phyloP scores from a whole-genome alignment of 2,888 invertebrate species.

The Cephus runcator region DNA sequence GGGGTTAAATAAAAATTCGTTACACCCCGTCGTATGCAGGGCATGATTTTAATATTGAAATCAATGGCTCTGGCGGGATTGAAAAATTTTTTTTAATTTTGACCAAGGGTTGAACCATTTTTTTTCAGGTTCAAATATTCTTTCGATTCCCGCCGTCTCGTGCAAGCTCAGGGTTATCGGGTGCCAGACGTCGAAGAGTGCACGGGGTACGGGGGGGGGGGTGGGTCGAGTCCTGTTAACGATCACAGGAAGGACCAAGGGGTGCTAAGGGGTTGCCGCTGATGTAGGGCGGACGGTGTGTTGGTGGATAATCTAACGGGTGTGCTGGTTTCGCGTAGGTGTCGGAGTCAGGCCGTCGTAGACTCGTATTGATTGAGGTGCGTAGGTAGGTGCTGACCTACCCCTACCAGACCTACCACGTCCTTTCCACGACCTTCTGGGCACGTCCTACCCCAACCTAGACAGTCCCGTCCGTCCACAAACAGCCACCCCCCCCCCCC shows the following conservation, averaged over 20 bases:
- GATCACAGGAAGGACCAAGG: too few species aligned
- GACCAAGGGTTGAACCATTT: too few species aligned
- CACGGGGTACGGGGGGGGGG: neutral
- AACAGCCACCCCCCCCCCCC: constrained; percentile 25
- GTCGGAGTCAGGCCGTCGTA: neutral
- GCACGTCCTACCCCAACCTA: constrained; percentile 58
- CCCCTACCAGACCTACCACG: constrained; percentile 44
- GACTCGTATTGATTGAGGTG: constrained; percentile 26
- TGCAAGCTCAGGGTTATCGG: neutral
- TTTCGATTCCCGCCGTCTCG: neutral
- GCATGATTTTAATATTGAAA: neutral
- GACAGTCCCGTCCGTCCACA: constrained; percentile 44
- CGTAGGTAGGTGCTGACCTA: constrained; percentile 61
- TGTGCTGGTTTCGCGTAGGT: neutral
- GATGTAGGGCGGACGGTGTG: neutral
- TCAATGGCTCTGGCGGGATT: neutral
- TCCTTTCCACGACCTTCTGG: constrained; percentile 55
- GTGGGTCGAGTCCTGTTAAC: too few species aligned
- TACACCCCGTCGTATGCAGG: neutral
- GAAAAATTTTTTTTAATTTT: too few species aligned
- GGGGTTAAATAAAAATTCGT: neutral
- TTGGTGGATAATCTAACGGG: neutral
- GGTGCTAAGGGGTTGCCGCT: neutral
- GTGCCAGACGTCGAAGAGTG: neutral
- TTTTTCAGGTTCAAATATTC: neutral